These are phyloP conservation scores for Hozukius guyotensis DNA, from an alignment of 2,797 vertebrate species.

Conservation along the genomic window DNA sequence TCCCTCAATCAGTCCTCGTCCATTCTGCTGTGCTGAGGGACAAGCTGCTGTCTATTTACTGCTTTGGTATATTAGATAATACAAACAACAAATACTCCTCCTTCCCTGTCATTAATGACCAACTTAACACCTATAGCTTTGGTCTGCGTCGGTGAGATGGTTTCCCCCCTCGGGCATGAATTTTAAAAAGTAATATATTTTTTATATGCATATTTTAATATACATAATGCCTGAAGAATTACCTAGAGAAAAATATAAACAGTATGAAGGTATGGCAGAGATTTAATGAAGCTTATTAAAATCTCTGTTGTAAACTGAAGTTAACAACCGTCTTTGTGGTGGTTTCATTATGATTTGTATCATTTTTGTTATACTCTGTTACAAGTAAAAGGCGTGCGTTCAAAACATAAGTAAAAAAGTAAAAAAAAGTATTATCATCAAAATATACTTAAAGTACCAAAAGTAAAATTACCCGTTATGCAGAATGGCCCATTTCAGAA, in stretches of 20 bases:
- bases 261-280: not conserved
- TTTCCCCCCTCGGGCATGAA: not conserved
- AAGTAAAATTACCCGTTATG: too few relatives aligned
- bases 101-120: slow-evolving; percentile 2
- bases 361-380: too few relatives aligned
- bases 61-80: not conserved
- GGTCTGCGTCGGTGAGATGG: not conserved
- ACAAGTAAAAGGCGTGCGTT: too few relatives aligned
- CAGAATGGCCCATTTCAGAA: too few relatives aligned
- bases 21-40: slow-evolving; percentile 25
- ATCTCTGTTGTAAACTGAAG: not conserved
- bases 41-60: slow-evolving; percentile 11
- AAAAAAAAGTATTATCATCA: too few relatives aligned
- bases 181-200: not conserved
- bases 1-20: slow-evolving; percentile 30
- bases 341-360: not conserved
- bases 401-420: too few relatives aligned
- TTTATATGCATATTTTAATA: not conserved
- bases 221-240: not conserved
- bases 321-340: not conserved
- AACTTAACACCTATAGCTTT: not conserved
- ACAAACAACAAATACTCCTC: not conserved
- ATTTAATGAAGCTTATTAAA: not conserved
- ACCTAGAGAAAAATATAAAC: not conserved
- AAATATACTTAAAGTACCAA: too few relatives aligned